Evolutionary conservation across 2,888 invertebrate genomes (phyloP).

Genomic region (Mesochorus sp.): DNA sequence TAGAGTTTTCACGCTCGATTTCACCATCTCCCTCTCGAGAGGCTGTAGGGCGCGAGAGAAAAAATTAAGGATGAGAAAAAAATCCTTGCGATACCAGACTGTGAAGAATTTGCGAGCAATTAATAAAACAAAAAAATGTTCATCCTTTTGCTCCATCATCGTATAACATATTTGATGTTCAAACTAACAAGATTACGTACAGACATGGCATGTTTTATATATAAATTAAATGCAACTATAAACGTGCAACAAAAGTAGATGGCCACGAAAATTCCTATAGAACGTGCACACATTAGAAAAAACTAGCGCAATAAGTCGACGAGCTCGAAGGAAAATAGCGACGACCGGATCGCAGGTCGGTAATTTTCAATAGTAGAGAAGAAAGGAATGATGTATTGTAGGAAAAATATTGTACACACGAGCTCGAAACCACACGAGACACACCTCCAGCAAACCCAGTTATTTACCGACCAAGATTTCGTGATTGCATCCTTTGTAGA

Average conservation of each 20-base stretch:
- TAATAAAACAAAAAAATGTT: no score
- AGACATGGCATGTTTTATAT: no score
- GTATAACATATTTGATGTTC: no score
- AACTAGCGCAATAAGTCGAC: not conserved
- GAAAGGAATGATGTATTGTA: not conserved
- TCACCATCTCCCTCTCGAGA: constrained; percentile 34
- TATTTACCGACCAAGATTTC: constrained; percentile 31
- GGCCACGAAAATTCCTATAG: no score
- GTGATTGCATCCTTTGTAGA: not conserved
- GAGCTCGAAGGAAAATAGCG: not conserved
- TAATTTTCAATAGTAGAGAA: not conserved
- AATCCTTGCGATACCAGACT: no score
- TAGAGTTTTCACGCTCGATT: constrained; percentile 65
- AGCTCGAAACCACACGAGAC: constrained; percentile 3
- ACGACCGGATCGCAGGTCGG: not conserved
- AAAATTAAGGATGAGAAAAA: constrained; percentile 1
- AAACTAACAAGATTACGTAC: no score
- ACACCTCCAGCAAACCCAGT: not conserved
- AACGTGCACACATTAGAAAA: no score
- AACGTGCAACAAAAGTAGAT: no score
- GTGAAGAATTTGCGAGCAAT: no score
- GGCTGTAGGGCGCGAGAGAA: constrained; percentile 20
- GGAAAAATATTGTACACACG: not conserved
- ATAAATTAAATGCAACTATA: no score
- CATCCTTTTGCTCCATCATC: no score